Percentiles rank a stretch among this genome's conserved stretches.
Conservation (phyloP, 2,797 vertebrate species). For the Danionella dracula region DNA sequence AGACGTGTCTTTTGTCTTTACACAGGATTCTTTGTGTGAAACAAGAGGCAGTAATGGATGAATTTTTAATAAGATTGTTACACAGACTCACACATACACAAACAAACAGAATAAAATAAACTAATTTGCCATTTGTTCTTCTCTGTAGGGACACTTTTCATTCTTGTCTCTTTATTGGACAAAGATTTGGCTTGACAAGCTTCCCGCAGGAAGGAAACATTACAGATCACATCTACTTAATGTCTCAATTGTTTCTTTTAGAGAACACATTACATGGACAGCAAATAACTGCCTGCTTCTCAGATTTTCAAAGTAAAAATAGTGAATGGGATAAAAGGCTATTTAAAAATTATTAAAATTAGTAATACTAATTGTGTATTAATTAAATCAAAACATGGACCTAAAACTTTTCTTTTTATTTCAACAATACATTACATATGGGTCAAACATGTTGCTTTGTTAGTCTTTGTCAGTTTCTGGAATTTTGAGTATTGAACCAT, state of each 20-base stretch:
- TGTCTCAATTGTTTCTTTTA: not conserved
- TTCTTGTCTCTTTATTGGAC: conserved; percentile 10
- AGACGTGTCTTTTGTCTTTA: conserved; percentile 60
- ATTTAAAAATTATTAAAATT: not conserved
- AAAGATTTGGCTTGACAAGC: not conserved
- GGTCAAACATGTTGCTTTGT: too few relatives aligned
- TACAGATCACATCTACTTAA: not conserved
- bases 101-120: not conserved
- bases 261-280: not conserved
- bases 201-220: not conserved
- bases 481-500: not conserved
- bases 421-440: too few relatives aligned
- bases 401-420: too few relatives aligned
- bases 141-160: not conserved
- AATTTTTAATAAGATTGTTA: conserved; percentile 47
- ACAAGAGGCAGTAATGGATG: conserved; percentile 50
- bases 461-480: not conserved
- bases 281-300: not conserved
- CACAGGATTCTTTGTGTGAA: conserved; percentile 55
- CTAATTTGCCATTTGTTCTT: not conserved
- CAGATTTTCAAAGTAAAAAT: not conserved
- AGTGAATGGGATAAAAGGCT: not conserved
- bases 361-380: not conserved
- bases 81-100: conserved; percentile 1
- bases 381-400: too few relatives aligned